phyloP scores from a whole-genome alignment of 2,888 invertebrate genomes.

The Ceraclea dissimilis region DNA sequence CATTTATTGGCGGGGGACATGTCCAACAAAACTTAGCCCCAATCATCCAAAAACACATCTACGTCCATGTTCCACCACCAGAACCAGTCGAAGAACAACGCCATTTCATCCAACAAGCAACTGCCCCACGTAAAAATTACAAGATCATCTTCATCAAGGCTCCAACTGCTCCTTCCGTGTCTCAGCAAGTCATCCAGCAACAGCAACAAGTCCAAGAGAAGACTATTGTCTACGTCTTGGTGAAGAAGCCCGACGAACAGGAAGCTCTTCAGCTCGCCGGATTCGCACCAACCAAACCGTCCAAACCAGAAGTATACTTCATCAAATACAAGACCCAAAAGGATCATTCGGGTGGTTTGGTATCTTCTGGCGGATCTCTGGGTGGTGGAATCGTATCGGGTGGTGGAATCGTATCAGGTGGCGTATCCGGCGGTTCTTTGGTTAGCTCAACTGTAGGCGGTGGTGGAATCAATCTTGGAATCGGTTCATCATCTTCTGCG shows the following conservation, averaged over 20 bases:
- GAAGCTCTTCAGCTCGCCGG: conserved; percentile 70
- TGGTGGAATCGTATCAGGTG: not conserved
- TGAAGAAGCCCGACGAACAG: conserved; percentile 75
- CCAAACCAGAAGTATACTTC: conserved; percentile 79
- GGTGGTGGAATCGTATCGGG: not conserved
- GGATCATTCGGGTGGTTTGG: conserved; percentile 23
- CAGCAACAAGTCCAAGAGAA: conserved; percentile 70
- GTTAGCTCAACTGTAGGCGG: not conserved
- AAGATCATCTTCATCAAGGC: conserved; percentile 84
- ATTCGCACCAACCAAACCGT: conserved; percentile 64
- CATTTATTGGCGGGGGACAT: conserved; percentile 27
- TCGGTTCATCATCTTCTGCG: not conserved
- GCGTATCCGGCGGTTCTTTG: not conserved
- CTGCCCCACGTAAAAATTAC: conserved; percentile 70
- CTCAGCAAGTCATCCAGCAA: conserved; percentile 66
- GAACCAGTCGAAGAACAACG: conserved; percentile 65
- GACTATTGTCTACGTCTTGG: conserved; percentile 74
- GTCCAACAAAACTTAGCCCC: conserved; percentile 38
- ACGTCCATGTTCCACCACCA: conserved; percentile 78
- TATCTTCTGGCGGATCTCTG: conserved; percentile 30
- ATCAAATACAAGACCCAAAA: conserved; percentile 74
- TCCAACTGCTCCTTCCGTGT: conserved; percentile 67
- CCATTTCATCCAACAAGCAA: conserved; percentile 55
- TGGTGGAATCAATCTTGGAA: not conserved
- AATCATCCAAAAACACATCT: conserved; percentile 72